Evolutionary conservation across 1,140 invertebrate species (phyloP).

Genomic region (Drosophila paulistorum): DNA sequence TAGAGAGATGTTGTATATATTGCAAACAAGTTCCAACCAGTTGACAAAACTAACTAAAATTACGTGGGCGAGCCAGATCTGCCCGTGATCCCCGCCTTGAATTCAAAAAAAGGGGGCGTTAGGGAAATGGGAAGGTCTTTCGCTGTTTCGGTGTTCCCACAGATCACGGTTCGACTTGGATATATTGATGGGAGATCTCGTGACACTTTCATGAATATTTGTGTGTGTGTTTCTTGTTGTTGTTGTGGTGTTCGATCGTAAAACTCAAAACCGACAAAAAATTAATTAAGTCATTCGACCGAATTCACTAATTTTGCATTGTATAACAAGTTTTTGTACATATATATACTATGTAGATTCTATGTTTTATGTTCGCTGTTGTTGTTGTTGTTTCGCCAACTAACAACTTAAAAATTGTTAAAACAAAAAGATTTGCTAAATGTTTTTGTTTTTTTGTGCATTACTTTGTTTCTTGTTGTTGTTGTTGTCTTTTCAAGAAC

Average conservation of each 20-base stretch:
- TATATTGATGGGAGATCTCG: not conserved
- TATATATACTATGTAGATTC: too few species aligned
- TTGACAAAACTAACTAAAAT: slow-evolving; percentile 6
- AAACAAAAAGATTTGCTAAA: slow-evolving; percentile 12
- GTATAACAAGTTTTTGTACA: slow-evolving; percentile 32
- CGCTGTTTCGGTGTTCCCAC: too few species aligned
- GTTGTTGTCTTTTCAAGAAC: slow-evolving; percentile 16
- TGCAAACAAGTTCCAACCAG: slow-evolving; percentile 6
- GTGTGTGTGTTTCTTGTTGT: too few species aligned
- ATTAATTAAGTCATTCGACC: slow-evolving; percentile 38
- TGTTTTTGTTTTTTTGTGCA: slow-evolving; percentile 21
- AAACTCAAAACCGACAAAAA: slow-evolving; percentile 36
- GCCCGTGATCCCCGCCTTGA: not conserved
- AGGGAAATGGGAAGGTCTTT: not conserved
- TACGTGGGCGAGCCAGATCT: not conserved
- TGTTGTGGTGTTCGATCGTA: not conserved
- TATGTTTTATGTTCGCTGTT: not conserved
- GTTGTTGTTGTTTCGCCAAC: slow-evolving; percentile 12
- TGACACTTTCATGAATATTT: slow-evolving; percentile 1
- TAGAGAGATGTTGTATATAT: not conserved
- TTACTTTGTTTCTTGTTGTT: slow-evolving; percentile 45
- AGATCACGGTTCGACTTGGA: not conserved
- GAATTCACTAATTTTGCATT: slow-evolving; percentile 48
- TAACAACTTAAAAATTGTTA: slow-evolving; percentile 32
- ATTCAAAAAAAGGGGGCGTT: too few species aligned